phyloP scores from a whole-genome alignment of 2,797 vertebrate species.

The Epinephelus coioides region DNA sequence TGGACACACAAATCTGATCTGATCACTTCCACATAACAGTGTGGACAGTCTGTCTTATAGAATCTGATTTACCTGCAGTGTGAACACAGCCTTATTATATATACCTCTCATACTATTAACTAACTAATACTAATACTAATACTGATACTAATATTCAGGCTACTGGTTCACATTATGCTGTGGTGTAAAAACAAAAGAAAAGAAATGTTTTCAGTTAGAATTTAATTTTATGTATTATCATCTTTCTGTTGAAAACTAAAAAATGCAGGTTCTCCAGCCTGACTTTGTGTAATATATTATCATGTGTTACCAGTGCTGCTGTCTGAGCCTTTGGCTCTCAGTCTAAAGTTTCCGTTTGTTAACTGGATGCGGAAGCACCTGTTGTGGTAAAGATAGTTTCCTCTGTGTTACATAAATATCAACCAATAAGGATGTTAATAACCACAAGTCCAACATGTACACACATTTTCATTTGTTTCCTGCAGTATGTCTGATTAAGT shows the following conservation, averaged over 20 bases:
- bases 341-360: constrained; percentile 36
- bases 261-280: background rate
- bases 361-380: constrained; percentile 69
- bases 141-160: too few relatives aligned
- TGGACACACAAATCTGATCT: too few relatives aligned
- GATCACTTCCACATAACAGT: too few relatives aligned
- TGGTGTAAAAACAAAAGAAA: background rate
- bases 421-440: constrained; percentile 24
- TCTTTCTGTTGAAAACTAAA: background rate
- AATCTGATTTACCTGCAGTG: too few relatives aligned
- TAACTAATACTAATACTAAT: too few relatives aligned
- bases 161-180: too few relatives aligned
- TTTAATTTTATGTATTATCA: background rate
- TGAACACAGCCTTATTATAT: background rate
- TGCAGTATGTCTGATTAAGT: background rate
- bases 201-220: background rate
- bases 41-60: too few relatives aligned
- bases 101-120: background rate
- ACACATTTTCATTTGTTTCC: background rate
- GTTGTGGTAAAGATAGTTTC: constrained; percentile 58
- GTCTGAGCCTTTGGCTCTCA: constrained; percentile 13
- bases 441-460: constrained; percentile 18
- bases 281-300: background rate
- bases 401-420: constrained; percentile 58
- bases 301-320: background rate